Evolutionary conservation across 2,797 vertebrate genomes (phyloP), one percentile per base, ranked within the genome.

Genomic region (Chelidonichthys spinosus): DNA sequence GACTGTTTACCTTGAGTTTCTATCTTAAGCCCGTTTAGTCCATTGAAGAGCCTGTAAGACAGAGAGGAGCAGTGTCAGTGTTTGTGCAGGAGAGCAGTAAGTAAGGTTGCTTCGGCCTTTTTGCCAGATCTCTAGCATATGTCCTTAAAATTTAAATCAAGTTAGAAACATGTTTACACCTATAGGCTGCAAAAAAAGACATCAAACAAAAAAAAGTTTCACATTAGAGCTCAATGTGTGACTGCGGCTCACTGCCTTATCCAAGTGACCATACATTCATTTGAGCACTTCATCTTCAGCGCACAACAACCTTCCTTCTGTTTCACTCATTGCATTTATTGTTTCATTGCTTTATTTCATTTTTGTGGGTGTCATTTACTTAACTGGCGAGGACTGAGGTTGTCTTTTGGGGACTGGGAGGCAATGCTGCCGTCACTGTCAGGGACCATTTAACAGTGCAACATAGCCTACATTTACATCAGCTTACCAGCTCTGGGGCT

Each of bases 1-100:
- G 98, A 98, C 89, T 97, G 96, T 92, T 96, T 97, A 49, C 96
- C 97, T 88, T 97, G 97, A 88, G 96, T 99, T 94, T 99, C 97
- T 82, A 99, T 98, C 94, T 97, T 98, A 64, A 99, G 90, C 4
- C 98, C 95, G 53, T 98, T 98, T 70, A 96, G 94, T 76, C 97
- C 96, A 75, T 97, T 97, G 60, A 94, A 85, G 88, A 99, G 94
- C 91, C 98, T 99, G 91, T 7, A 72, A 83, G 39, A 79, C 40
- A 79, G 44, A 82, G 15, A 17, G 8, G 4, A 50, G 35, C 0
- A 7, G n/a, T 0, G 33, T 81, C 9, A 81, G 35, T 32, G n/a
- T 2, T 35, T 36, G 17, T 49, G 44, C 33, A 7, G 14, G 7
- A 5, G 35, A 59, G 15, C 37, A 69, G 68, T 17, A 6, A 39